These are phyloP conservation scores for Aldrovandia affinis DNA, from an alignment of 2,797 vertebrate species.

Conservation along the genomic window DNA sequence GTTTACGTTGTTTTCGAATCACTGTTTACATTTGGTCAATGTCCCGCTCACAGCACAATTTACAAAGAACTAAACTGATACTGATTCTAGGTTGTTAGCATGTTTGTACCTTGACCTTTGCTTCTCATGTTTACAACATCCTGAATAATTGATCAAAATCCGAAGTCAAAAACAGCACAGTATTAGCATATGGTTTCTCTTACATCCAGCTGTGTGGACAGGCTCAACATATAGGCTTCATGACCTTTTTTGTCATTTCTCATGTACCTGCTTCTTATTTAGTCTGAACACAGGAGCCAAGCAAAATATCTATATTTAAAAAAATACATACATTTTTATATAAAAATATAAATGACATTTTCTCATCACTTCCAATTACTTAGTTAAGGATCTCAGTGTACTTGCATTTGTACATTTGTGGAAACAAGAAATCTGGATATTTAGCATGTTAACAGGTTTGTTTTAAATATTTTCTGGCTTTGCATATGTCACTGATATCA, in stretches of 20 bases:
- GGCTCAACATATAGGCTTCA: neutral
- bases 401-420: no score
- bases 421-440: no score
- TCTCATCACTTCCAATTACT: no score
- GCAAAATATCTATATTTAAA: no score
- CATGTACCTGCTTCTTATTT: neutral
- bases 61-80: neutral
- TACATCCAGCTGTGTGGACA: neutral
- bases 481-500: no score
- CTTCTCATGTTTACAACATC: conserved; percentile 23
- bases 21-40: conserved; percentile 5
- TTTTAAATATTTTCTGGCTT: no score
- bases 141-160: conserved; percentile 16
- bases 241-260: neutral
- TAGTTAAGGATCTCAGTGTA: no score
- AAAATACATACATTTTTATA: no score
- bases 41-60: neutral
- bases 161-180: conserved; percentile 20
- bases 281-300: neutral
- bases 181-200: neutral
- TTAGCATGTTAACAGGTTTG: no score
- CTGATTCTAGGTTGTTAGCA: neutral
- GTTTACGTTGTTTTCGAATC: no score
- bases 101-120: conserved; percentile 9
- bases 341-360: no score